Base-by-base conservation (phyloP, 2,888 invertebrate species). In the Hoplodrina blanda region DNA sequence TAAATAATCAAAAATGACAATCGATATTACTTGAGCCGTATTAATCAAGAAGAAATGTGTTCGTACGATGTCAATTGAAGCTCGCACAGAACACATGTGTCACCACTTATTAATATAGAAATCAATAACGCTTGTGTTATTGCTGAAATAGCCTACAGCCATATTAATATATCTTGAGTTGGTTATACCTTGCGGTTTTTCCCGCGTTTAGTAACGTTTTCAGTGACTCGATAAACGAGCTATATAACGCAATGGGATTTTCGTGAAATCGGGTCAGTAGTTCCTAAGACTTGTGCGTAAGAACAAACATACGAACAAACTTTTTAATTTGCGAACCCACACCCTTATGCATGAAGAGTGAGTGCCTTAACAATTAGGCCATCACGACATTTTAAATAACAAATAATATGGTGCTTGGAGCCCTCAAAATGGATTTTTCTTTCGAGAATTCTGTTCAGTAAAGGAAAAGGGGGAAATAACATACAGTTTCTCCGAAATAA, bases 31-130 rank as follows among this genome's bases (percentile, higher is more conserved):
- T 56, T 69, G 6, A 13, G 20, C 11, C 2, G 1, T 50, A 13
- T 33, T 76, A 50, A 76, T 73, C 25, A 76, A 57, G 15, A 11
- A 61, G 46, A 57, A 76, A 73, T 56, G 25, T 46, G 62, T 62
- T 46, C 15, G 41, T 46, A 17, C 4, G 8, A 25, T 3, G n/a
- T 49, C 72, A 50, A 61, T 46, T 37, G 46, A 30, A 56, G 30
- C 60, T 69, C 44, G 0, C 37, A 25, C 15, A 33, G 19, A 30
- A 30, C 53, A 62, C 7, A 62, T 20, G 46, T 65, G 67, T 55
- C 79, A 1, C 41, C 10, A 63, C 49, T 46, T 73, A 66, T 66
- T 73, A 62, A 41, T 78, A 59, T n/a, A 20, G 13, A 54, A 59
- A 73, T 76, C 67, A 73, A 79, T 78, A 72, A 37, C 13, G 8